phyloP scores from a whole-genome alignment of 2,113 vertebrate genomes.

The Prolemur simus region DNA sequence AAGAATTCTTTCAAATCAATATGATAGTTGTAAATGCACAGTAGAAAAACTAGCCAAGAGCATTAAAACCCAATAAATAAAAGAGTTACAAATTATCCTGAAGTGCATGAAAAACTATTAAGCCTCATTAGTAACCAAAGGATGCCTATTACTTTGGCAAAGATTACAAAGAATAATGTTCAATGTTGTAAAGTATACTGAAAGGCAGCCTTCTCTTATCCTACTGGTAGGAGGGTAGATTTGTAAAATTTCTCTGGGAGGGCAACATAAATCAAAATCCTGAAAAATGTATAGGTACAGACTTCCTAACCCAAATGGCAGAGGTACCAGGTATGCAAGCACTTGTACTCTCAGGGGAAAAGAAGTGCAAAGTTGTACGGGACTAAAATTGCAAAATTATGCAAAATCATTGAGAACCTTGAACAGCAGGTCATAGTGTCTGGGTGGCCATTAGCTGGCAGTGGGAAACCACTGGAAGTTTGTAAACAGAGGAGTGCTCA shows the following conservation, averaged over 20 bases:
- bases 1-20: constrained; percentile 33
- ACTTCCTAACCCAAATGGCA: background rate
- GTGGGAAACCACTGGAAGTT: background rate
- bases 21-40: background rate
- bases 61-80: background rate
- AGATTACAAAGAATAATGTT: background rate
- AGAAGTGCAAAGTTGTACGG: background rate
- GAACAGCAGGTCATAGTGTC: background rate
- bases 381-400: background rate
- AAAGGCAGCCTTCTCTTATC: background rate
- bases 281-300: background rate
- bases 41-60: constrained; percentile 27
- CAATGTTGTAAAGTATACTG: background rate
- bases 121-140: constrained; percentile 18
- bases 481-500: background rate
- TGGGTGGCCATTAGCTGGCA: background rate
- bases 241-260: background rate
- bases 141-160: background rate
- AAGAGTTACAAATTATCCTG: constrained; percentile 46
- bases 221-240: background rate
- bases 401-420: background rate
- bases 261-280: background rate
- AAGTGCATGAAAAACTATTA: constrained; percentile 19
- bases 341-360: background rate
- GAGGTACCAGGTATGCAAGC: background rate